A percentile compares a stretch with the other conserved stretches of the same genome.
Conservation (phyloP, 2,888 invertebrate species). For the Nemapogon koenigi region DNA sequence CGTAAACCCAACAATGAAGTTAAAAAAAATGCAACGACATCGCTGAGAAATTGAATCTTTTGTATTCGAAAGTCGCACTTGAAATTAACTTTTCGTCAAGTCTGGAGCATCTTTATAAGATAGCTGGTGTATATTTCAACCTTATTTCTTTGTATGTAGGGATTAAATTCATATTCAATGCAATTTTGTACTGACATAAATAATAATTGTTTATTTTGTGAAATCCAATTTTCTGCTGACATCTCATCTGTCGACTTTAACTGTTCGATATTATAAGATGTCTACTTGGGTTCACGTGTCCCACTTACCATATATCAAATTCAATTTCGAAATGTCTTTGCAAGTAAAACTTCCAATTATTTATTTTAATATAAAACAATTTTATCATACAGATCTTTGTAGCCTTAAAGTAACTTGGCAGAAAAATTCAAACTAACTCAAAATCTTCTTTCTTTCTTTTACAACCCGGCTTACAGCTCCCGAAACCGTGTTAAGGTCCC, state of each 20-base stretch:
- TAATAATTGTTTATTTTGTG: constrained; percentile 62
- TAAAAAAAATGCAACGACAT: constrained; percentile 30
- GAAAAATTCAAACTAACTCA: too few relatives aligned
- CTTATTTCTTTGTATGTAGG: background rate
- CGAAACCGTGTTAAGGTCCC: too few relatives aligned
- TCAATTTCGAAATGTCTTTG: too few relatives aligned
- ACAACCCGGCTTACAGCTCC: too few relatives aligned
- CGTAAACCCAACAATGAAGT: constrained; percentile 27
- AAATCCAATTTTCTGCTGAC: constrained; percentile 66
- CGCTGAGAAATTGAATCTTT: constrained; percentile 50
- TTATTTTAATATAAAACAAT: too few relatives aligned
- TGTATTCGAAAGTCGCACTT: constrained; percentile 46
- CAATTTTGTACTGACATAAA: too few relatives aligned
- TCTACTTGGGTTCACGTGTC: constrained; percentile 45
- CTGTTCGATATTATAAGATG: constrained; percentile 48
- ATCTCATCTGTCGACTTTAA: constrained; percentile 64
- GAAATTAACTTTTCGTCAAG: constrained; percentile 50
- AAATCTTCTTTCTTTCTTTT: too few relatives aligned
- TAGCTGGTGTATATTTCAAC: constrained; percentile 1
- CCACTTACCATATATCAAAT: too few relatives aligned
- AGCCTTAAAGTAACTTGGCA: too few relatives aligned
- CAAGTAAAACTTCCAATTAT: too few relatives aligned
- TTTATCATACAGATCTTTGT: too few relatives aligned
- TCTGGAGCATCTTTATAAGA: constrained; percentile 22
- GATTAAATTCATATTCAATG: too few relatives aligned